phyloP scores from a whole-genome alignment of 2,113 vertebrate genomes.

The Sigmodon hispidus region DNA sequence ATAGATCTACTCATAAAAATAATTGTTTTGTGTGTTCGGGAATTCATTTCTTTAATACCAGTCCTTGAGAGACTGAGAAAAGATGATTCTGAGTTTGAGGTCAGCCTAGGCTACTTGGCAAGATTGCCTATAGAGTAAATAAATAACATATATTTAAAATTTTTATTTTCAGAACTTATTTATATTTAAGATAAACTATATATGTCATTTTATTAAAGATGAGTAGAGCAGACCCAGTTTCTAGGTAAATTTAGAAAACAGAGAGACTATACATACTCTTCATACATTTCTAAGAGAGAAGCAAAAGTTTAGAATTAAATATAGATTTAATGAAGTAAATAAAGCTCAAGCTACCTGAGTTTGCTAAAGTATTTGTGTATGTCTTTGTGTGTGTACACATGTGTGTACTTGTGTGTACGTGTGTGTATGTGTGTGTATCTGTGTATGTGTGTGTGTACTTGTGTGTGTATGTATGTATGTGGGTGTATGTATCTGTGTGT shows the following conservation, averaged over 20 bases:
- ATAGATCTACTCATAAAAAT: slow-evolving; percentile 46
- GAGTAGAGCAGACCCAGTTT: neutral
- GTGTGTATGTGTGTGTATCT: no score
- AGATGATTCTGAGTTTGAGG: neutral
- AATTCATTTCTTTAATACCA: neutral
- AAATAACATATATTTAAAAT: neutral
- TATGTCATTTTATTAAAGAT: neutral
- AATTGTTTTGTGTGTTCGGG: neutral
- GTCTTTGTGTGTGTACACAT: no score
- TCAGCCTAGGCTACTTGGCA: neutral
- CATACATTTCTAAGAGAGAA: neutral
- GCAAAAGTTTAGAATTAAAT: neutral
- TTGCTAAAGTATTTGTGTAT: neutral
- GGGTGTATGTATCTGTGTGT: neutral
- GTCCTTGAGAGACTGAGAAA: neutral
- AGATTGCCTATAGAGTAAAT: neutral
- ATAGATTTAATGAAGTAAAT: neutral
- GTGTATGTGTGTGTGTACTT: neutral
- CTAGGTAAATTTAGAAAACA: neutral
- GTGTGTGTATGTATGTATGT: neutral
- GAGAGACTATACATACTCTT: neutral
- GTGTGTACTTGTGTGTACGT: neutral
- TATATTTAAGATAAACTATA: neutral
- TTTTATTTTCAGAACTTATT: neutral
- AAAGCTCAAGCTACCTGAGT: neutral